Evolutionary conservation across 1,140 invertebrate genomes (phyloP), one percentile per base, ranked within the genome.

Genomic region (Lepidotrigona ventralis): DNA sequence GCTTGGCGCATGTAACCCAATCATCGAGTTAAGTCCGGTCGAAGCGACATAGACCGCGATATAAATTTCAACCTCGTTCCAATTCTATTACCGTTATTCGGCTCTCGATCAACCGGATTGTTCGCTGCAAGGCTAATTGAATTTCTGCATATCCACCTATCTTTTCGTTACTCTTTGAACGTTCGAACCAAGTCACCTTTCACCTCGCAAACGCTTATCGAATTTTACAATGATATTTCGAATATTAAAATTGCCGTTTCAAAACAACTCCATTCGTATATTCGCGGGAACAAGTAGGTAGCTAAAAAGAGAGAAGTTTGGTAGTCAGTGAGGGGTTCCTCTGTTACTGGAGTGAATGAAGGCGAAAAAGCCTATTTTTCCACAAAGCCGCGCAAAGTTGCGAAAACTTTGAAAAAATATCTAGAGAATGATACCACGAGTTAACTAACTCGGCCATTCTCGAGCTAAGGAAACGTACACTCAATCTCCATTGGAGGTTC

Each of bases 211-310:
- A 19, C 19, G 54, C 19, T 56, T 6, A 5, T 19, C 17, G 19
- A 56, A 19, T 56, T 56, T 56, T 21, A n/a, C 12, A 6, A 39
- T 14, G 46, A 72, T 54, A 72, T 39, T 54, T 14, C 14, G 9
- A 53, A 11, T 15, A 5, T 21, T 33, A 68, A n/a, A 80, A 29
- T 72, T 14, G 75, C 53, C n/a, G 46, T 64, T 78, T 46, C 6
- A 6, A 46, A 8, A 46, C 39, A 71, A 26, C 8, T 26, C 46
- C 21, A 56, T 83, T 83, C 56, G 66, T 79, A 56, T 5, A 56
- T 79, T 29, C n/a, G 12, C 12, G 58, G 15, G 54, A 53, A 39
- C 68, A 83, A 79, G 76, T 70, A 33, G 21, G 17, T 68, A n/a
- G 39, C 1, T 26, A 12, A 1, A 17, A 54, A 53, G 26, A n/a